Conservation (phyloP, 2,797 vertebrate species). For the Loris lydekkerianus region DNA sequence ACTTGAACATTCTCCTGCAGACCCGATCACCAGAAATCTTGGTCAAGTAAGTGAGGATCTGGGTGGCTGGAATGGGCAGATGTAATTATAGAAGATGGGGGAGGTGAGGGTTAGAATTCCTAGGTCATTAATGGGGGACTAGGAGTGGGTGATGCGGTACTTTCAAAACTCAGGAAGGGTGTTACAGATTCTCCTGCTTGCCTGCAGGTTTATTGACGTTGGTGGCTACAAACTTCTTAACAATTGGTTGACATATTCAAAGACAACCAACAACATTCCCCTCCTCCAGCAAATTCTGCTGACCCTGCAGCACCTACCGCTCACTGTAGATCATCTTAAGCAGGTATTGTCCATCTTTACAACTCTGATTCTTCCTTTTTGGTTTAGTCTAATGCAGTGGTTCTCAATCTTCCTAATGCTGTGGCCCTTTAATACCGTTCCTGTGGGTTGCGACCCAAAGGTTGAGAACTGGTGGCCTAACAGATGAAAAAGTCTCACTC, state of each 20-base stretch:
- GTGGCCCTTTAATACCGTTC: no score
- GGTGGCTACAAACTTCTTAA: conserved; percentile 97
- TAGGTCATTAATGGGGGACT: not conserved
- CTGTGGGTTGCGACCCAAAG: no score
- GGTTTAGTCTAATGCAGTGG: not conserved
- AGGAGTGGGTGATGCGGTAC: not conserved
- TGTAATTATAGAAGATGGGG: not conserved
- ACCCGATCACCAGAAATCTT: conserved; percentile 95
- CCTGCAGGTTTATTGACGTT: conserved; percentile 93
- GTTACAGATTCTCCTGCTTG: not conserved
- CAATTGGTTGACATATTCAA: conserved; percentile 96
- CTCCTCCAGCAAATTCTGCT: conserved; percentile 96
- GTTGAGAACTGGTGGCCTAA: not conserved
- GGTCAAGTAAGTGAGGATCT: conserved; percentile 90
- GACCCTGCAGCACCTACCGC: conserved; percentile 96
- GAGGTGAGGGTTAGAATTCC: not conserved
- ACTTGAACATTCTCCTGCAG: conserved; percentile 97
- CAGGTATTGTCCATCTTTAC: conserved; percentile 89
- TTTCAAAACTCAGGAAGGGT: not conserved
- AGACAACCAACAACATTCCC: conserved; percentile 94
- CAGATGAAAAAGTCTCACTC: not conserved
- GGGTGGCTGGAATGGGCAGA: not conserved
- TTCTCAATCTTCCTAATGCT: no score
- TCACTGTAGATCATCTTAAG: conserved; percentile 97
- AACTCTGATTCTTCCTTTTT: not conserved